These are phyloP conservation scores for Tholera decimalis DNA, from an alignment of 2,888 invertebrate genomes.

Conservation along the genomic window DNA sequence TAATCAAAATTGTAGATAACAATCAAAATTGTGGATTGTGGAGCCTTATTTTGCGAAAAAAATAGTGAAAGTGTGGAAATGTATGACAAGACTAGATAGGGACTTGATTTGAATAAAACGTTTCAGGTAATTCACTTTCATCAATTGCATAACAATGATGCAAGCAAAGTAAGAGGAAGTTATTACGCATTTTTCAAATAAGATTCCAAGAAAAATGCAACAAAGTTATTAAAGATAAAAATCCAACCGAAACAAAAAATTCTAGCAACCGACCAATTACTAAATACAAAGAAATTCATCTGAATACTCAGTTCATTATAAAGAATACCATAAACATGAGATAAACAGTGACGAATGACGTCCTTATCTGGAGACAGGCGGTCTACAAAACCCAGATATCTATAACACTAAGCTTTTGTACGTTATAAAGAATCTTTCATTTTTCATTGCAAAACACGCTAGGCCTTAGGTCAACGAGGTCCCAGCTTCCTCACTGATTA, in stretches of 20 bases:
- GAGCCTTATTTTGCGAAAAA: background rate
- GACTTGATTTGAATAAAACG: background rate
- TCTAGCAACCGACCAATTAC: slow-evolving; percentile 58
- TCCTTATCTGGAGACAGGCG: slow-evolving; percentile 87
- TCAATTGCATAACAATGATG: slow-evolving; percentile 10
- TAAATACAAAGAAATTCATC: slow-evolving; percentile 64
- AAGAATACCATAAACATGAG: slow-evolving; percentile 60
- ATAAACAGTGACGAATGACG: slow-evolving; percentile 63
- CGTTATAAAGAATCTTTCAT: slow-evolving; percentile 80
- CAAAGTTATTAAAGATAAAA: slow-evolving; percentile 23
- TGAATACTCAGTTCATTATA: slow-evolving; percentile 62
- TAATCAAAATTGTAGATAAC: background rate
- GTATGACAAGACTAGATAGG: background rate
- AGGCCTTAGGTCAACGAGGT: slow-evolving; percentile 77
- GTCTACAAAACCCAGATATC: slow-evolving; percentile 77
- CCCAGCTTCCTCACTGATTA: slow-evolving; percentile 84
- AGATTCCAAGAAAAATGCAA: slow-evolving; percentile 12
- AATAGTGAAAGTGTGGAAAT: background rate
- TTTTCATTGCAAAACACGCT: slow-evolving; percentile 77
- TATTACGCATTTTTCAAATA: background rate
- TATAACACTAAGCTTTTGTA: slow-evolving; percentile 74
- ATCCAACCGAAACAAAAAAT: slow-evolving; percentile 39
- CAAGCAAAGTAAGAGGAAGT: background rate
- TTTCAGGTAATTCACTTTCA: background rate
- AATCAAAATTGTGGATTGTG: background rate